These are phyloP conservation scores for Chaenocephalus aceratus DNA, from an alignment of 2,113 vertebrate genomes.

Conservation along the genomic window DNA sequence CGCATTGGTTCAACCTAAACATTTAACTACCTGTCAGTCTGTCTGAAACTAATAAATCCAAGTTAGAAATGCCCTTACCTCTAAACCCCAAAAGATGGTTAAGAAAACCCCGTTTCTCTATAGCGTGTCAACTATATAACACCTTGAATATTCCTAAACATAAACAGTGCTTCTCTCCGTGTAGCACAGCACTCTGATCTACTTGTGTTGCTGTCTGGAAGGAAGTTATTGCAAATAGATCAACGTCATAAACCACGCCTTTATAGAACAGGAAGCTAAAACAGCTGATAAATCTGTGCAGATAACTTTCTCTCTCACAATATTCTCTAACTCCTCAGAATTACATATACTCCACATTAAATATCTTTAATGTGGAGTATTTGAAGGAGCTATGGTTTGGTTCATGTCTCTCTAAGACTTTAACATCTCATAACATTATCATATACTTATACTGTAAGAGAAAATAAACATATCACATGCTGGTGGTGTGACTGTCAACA, in stretches of 20 bases:
- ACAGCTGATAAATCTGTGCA: background rate
- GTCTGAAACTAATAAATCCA: background rate
- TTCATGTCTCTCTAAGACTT: too few relatives aligned
- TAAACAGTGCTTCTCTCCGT: background rate
- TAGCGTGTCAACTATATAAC: background rate
- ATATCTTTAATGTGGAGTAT: too few relatives aligned
- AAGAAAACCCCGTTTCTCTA: background rate
- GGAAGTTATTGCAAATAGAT: constrained; percentile 37
- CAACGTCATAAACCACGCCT: background rate
- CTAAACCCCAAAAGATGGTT: background rate
- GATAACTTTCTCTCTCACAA: background rate
- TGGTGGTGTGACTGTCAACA: too few relatives aligned
- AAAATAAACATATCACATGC: too few relatives aligned
- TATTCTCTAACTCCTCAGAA: background rate
- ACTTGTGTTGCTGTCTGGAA: constrained; percentile 5
- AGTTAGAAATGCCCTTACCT: background rate
- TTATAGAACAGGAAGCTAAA: background rate
- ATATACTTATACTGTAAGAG: too few relatives aligned
- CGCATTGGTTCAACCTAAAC: background rate
- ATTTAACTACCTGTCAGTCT: background rate
- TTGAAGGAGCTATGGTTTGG: too few relatives aligned
- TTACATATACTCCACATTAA: background rate
- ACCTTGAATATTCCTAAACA: background rate
- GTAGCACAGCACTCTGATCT: fast-evolving
- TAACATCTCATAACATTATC: too few relatives aligned